A percentile compares a stretch with the other conserved stretches of the same genome.
phyloP scores from a whole-genome alignment of 2,797 vertebrate species.

The Lates japonicus region DNA sequence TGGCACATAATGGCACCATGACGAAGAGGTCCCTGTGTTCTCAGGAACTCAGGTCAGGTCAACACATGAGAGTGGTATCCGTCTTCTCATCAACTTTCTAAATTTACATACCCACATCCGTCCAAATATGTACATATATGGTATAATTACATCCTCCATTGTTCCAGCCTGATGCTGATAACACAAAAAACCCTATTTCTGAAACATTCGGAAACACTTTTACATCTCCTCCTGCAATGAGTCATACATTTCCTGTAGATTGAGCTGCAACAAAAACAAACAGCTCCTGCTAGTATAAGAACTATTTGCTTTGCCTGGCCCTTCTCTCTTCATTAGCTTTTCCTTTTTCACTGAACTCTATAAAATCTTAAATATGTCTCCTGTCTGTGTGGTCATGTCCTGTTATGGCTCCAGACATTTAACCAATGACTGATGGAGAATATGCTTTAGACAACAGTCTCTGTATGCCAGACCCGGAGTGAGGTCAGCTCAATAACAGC shows the following conservation, averaged over 20 bases:
- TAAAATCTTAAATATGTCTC: slow-evolving; percentile 35
- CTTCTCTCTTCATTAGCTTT: slow-evolving; percentile 22
- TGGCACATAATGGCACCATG: too few species aligned
- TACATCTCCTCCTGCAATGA: background rate
- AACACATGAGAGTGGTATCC: too few species aligned
- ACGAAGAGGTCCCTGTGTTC: too few species aligned
- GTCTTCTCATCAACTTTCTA: too few species aligned
- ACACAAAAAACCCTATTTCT: slow-evolving; percentile 44
- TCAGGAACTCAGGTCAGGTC: too few species aligned
- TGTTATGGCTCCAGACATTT: slow-evolving; percentile 32
- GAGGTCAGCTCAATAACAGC: slow-evolving; percentile 63
- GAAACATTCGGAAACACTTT: slow-evolving; percentile 45
- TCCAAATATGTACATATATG: slow-evolving; percentile 15
- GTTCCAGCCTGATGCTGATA: slow-evolving; percentile 64
- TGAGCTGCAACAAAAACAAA: slow-evolving; percentile 58
- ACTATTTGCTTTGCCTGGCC: slow-evolving; percentile 14
- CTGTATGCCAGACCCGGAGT: slow-evolving; percentile 49
- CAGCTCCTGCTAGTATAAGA: slow-evolving; percentile 10
- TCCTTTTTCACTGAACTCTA: slow-evolving; percentile 12
- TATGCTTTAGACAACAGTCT: background rate
- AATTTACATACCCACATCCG: slow-evolving; percentile 17
- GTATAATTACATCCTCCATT: slow-evolving; percentile 54
- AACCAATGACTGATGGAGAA: slow-evolving; percentile 26
- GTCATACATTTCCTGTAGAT: slow-evolving; percentile 49
- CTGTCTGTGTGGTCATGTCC: slow-evolving; percentile 54